phyloP scores from a whole-genome alignment of 2,797 vertebrate species.

The Rhinichthys osculus region DNA sequence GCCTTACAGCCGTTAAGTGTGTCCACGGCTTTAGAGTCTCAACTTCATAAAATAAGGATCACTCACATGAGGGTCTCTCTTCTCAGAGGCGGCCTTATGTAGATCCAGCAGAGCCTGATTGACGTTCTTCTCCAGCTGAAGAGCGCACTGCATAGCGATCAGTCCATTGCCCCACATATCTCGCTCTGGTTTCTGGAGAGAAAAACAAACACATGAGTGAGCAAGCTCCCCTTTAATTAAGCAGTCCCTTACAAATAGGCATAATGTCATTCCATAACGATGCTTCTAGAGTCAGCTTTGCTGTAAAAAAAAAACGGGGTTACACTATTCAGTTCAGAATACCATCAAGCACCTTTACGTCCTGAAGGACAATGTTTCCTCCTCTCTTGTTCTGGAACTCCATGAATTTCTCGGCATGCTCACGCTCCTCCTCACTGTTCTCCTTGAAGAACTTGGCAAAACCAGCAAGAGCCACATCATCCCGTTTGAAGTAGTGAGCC shows the following conservation, averaged over 20 bases:
- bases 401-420: conserved; percentile 78
- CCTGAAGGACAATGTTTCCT: conserved; percentile 77
- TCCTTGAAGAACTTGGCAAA: conserved; percentile 82
- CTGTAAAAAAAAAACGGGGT: too few relatives aligned
- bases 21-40: too few relatives aligned
- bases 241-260: too few relatives aligned
- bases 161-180: conserved; percentile 91
- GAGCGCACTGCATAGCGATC: conserved; percentile 87
- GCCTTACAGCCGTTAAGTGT: too few relatives aligned
- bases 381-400: conserved; percentile 80
- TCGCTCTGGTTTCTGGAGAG: conserved; percentile 87
- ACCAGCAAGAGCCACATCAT: conserved; percentile 80
- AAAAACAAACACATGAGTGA: too few relatives aligned
- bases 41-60: too few relatives aligned
- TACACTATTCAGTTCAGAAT: too few relatives aligned
- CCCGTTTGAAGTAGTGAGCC: conserved; percentile 78
- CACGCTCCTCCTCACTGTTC: conserved; percentile 76
- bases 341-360: conserved; percentile 69
- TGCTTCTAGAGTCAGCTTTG: neutral
- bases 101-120: conserved; percentile 88
- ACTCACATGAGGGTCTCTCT: conserved; percentile 83
- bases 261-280: too few relatives aligned
- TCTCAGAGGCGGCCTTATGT: conserved; percentile 81
- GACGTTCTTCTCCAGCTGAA: conserved; percentile 92
- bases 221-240: too few relatives aligned